A percentile compares a stretch with the other conserved stretches of the same genome.
phyloP scores from a whole-genome alignment of 2,113 vertebrate genomes.

The Chaetura pelagica region DNA sequence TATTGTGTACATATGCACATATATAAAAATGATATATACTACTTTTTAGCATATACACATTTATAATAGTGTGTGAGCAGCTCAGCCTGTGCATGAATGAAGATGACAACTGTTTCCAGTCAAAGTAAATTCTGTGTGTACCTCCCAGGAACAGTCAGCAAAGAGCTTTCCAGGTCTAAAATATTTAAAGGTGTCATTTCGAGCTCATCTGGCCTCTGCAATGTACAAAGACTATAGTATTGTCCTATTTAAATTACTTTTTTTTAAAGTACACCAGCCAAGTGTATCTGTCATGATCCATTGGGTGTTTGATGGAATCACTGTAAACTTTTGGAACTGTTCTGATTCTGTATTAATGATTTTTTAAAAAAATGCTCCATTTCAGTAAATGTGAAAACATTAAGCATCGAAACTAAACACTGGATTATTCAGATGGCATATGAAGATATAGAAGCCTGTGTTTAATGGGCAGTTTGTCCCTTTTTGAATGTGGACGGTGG shows the following conservation, averaged over 20 bases:
- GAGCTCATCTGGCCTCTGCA: neutral
- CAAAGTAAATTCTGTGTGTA: neutral
- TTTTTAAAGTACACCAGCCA: neutral
- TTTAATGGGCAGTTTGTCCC: neutral
- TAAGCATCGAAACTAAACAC: neutral
- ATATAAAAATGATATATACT: neutral
- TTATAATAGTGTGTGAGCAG: neutral
- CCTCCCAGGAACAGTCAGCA: neutral
- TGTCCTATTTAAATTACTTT: neutral
- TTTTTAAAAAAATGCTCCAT: neutral
- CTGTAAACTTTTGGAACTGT: neutral
- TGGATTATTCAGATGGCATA: neutral
- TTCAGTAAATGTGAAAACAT: neutral
- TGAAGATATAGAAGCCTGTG: neutral
- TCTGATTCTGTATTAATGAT: neutral
- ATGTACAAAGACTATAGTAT: neutral
- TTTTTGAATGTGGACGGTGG: neutral
- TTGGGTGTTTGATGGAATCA: rapidly evolving
- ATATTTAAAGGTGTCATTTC: neutral
- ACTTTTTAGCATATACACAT: neutral
- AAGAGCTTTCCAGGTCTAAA: neutral
- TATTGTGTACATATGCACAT: neutral
- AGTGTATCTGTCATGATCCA: neutral
- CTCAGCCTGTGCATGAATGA: neutral
- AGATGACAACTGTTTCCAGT: neutral